Evolutionary conservation across 2,113 vertebrate genomes (phyloP).

Genomic region (Muntiacus reevesi): DNA sequence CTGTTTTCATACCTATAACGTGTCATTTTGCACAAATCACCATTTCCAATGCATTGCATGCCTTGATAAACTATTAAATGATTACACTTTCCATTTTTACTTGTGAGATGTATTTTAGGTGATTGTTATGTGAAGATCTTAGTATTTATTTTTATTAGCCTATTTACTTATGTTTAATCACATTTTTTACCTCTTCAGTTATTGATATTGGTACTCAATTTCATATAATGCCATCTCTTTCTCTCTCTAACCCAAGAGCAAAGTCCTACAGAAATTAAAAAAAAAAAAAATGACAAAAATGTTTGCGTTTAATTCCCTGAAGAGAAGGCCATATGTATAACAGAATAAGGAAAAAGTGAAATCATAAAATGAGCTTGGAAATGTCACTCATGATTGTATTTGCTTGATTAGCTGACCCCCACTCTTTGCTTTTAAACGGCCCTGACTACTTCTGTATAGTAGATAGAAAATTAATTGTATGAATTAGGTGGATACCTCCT

Average conservation of each 20-base stretch:
- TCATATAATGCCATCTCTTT: not conserved
- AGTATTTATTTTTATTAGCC: not conserved
- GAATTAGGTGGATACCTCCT: not conserved
- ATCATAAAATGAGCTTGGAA: not conserved
- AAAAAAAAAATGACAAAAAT: conserved; percentile 28
- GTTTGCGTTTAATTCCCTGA: conserved; percentile 11
- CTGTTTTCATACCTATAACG: not conserved
- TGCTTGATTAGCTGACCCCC: conserved; percentile 17
- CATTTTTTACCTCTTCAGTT: not conserved
- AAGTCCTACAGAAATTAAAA: not conserved
- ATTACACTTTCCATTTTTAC: not conserved
- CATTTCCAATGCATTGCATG: not conserved
- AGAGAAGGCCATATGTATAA: conserved; percentile 10
- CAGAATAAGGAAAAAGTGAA: not conserved
- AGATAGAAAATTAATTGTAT: not conserved
- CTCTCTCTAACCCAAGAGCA: not conserved
- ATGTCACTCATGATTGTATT: not conserved
- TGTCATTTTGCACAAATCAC: not conserved
- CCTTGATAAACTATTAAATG: not conserved
- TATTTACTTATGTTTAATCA: not conserved
- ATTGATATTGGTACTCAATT: not conserved
- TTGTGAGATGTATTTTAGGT: not conserved
- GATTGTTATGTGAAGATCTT: not conserved
- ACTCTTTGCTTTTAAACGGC: conserved; percentile 14
- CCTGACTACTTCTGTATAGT: not conserved